These are phyloP conservation scores for Heliconius erato DNA, from an alignment of 2,888 invertebrate species.

Conservation along the genomic window DNA sequence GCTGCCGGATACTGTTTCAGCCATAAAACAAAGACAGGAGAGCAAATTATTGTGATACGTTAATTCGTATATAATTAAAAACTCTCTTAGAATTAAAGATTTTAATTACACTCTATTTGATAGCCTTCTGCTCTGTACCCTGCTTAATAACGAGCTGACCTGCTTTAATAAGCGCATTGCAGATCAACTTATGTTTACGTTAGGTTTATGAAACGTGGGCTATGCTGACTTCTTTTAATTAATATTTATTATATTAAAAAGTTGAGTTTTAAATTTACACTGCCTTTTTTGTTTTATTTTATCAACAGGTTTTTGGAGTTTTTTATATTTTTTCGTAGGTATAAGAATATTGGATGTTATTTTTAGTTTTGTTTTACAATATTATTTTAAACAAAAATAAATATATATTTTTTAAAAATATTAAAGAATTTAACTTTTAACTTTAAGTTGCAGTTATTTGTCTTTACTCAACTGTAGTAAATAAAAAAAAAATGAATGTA, in stretches of 20 bases:
- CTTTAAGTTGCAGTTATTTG: no score
- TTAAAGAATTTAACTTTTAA: no score
- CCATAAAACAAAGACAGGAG: background rate
- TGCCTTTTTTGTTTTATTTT: background rate
- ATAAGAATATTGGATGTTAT: no score
- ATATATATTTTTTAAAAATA: no score
- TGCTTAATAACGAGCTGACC: conserved; percentile 19
- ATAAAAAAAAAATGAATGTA: background rate
- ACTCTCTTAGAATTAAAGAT: background rate
- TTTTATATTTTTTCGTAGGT: no score
- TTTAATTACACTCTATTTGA: conserved; percentile 9
- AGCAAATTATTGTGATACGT: background rate
- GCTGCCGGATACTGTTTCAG: background rate
- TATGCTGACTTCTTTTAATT: background rate
- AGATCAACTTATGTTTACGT: conserved; percentile 13
- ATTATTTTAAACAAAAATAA: background rate
- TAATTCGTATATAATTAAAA: conserved; percentile 21
- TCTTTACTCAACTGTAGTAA: background rate
- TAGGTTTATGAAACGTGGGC: background rate
- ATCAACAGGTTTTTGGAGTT: no score
- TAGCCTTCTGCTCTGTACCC: conserved; percentile 1
- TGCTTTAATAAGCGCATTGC: conserved; percentile 31
- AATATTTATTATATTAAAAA: background rate
- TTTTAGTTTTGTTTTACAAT: background rate
- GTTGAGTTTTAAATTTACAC: background rate